phyloP scores from a whole-genome alignment of 2,113 vertebrate genomes.

The Todiramphus saurophagus region DNA sequence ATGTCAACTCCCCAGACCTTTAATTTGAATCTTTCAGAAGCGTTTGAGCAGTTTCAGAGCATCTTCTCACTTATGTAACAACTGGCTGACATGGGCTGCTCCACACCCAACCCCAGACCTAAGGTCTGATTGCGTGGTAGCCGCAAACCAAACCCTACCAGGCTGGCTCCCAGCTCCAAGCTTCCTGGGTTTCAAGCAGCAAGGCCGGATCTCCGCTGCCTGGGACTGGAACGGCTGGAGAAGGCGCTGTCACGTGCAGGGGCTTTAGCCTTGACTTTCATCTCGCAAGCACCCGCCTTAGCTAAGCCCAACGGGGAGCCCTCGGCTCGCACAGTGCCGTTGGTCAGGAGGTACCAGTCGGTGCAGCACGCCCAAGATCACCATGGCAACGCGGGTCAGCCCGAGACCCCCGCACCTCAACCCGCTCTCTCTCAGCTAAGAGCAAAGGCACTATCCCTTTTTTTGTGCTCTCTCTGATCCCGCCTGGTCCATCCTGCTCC shows the following conservation, averaged over 20 bases:
- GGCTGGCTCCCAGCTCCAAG: neutral
- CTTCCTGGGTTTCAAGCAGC: neutral
- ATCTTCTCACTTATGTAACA: neutral
- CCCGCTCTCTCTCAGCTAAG: neutral
- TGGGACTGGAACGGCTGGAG: neutral
- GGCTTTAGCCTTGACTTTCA: neutral
- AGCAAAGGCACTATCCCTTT: rapidly evolving
- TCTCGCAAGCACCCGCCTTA: neutral
- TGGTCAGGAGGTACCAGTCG: neutral
- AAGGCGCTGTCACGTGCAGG: neutral
- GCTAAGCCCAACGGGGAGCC: neutral
- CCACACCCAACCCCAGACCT: neutral
- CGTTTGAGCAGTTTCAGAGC: neutral
- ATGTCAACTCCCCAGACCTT: neutral
- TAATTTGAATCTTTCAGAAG: neutral
- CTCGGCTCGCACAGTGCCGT: rapidly evolving
- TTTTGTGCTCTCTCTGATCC: neutral
- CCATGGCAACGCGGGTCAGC: rapidly evolving
- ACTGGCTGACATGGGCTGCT: neutral
- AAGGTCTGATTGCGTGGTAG: neutral
- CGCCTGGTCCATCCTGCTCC: neutral
- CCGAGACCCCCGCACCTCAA: neutral
- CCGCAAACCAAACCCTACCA: neutral
- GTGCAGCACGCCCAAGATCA: neutral
- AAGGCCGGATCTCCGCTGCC: neutral